Conservation (phyloP, 2,888 invertebrate species). For the Erebia aethiops region DNA sequence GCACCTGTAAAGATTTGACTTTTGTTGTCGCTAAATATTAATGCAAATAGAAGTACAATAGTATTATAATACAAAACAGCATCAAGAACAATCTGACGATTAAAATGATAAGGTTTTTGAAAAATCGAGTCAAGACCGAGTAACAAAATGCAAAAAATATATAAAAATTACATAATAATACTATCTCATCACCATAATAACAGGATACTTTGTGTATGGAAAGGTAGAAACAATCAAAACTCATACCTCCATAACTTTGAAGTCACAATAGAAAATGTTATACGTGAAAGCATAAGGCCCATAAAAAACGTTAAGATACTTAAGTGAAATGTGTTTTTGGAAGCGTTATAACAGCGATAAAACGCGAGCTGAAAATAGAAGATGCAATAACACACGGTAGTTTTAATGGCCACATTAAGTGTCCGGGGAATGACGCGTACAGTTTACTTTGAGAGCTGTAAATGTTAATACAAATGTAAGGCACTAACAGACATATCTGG, state of each 20-base stretch:
- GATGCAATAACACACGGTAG: conserved; percentile 54
- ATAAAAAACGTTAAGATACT: conserved; percentile 45
- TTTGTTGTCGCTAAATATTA: too few relatives aligned
- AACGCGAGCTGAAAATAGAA: conserved; percentile 56
- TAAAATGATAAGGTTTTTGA: too few relatives aligned
- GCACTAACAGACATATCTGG: conserved; percentile 42
- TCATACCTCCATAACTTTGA: neutral
- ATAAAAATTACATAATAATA: too few relatives aligned
- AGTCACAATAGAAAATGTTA: neutral
- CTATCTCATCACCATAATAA: too few relatives aligned
- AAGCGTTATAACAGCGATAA: conserved; percentile 51
- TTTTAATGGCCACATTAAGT: conserved; percentile 57
- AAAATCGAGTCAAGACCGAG: too few relatives aligned
- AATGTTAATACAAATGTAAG: conserved; percentile 51
- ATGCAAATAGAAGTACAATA: too few relatives aligned
- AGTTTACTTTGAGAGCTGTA: conserved; percentile 57
- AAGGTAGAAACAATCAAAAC: too few relatives aligned
- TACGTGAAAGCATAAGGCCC: conserved; percentile 26
- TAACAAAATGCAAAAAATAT: too few relatives aligned
- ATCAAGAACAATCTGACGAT: too few relatives aligned
- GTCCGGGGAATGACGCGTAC: conserved; percentile 50
- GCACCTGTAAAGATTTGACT: too few relatives aligned
- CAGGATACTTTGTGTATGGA: too few relatives aligned
- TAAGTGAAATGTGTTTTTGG: conserved; percentile 46
- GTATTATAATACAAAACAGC: too few relatives aligned